Evolutionary conservation across 2,797 vertebrate species (phyloP).

Genomic region (Molossus molossus): DNA sequence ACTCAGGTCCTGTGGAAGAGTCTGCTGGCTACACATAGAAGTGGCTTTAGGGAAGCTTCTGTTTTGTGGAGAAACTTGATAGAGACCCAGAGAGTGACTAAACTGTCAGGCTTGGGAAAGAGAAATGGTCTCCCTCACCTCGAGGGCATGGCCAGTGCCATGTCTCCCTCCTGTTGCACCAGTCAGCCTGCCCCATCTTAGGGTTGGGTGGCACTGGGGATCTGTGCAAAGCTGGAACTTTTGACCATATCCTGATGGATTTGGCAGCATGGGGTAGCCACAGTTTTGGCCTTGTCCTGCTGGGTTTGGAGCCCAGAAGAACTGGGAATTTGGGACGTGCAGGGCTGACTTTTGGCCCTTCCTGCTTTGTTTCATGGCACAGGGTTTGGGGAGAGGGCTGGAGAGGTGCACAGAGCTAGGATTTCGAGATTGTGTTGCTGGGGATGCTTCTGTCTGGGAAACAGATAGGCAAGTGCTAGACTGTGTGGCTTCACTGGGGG

Average conservation of each 20-base stretch:
- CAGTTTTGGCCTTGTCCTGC: too few species aligned
- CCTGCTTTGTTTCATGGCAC: neutral
- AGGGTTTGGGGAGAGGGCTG: neutral
- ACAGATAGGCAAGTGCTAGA: neutral
- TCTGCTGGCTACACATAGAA: neutral
- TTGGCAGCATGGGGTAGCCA: neutral
- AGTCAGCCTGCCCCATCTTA: neutral
- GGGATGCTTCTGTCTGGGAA: neutral
- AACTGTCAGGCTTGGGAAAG: neutral
- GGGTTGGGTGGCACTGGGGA: neutral
- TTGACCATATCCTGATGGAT: neutral
- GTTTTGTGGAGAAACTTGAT: neutral
- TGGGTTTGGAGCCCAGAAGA: too few species aligned
- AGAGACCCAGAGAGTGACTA: neutral
- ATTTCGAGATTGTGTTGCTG: neutral
- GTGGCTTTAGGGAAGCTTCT: neutral
- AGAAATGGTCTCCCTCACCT: neutral
- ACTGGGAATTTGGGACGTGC: neutral
- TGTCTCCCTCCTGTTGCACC: neutral
- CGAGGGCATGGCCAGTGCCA: rapidly evolving
- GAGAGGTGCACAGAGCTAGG: neutral
- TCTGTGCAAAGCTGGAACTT: neutral
- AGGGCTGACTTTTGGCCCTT: neutral
- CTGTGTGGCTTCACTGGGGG: neutral
- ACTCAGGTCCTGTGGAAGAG: neutral